Conservation (phyloP, 1,140 invertebrate species). For the Stenopsyche tienmushanensis region DNA sequence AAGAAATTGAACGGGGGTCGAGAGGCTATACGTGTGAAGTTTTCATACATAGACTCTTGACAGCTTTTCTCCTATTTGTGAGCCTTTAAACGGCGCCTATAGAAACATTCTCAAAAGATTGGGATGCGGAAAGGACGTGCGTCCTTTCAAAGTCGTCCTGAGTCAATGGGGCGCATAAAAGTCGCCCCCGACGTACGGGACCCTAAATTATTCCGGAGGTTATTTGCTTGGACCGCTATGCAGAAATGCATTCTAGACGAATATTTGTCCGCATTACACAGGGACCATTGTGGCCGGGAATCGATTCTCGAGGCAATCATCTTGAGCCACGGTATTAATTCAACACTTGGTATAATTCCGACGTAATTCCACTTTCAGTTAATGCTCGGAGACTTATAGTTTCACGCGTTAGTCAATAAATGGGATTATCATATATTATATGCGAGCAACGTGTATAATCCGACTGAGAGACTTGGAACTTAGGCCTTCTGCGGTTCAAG, state of each 20-base stretch:
- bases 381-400: slow-evolving; percentile 7
- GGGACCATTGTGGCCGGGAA: no score
- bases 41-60: background rate
- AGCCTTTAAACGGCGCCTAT: background rate
- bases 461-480: no score
- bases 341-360: background rate
- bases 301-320: no score
- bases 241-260: no score
- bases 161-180: slow-evolving; percentile 16
- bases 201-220: slow-evolving; percentile 9
- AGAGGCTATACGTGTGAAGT: no score
- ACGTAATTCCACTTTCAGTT: background rate
- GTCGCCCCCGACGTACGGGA: slow-evolving; percentile 2
- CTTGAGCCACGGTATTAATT: background rate
- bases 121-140: background rate
- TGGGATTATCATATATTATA: slow-evolving; percentile 9
- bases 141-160: background rate
- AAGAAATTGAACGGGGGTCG: no score
- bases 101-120: background rate
- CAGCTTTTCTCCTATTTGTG: background rate
- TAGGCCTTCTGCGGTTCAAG: no score
- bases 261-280: no score
- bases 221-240: no score
- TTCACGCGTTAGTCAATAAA: background rate
- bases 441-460: background rate